A percentile compares a stretch with the other conserved stretches of the same genome.
These are phyloP conservation scores for Carlito syrichta DNA, from an alignment of 2,113 vertebrate genomes.

Conservation along the genomic window DNA sequence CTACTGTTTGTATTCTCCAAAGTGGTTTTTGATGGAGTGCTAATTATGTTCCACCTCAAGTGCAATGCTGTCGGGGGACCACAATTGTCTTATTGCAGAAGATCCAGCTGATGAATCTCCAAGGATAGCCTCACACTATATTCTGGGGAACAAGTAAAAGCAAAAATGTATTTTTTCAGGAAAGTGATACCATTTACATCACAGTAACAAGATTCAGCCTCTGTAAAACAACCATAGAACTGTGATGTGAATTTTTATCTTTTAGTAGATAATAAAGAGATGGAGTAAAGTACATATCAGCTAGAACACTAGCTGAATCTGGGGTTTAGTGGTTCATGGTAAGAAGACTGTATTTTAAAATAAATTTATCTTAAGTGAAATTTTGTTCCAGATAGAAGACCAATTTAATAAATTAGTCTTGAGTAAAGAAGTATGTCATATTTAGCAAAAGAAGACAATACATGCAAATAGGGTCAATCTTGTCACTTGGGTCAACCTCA, in stretches of 20 bases:
- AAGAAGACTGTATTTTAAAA: conserved; percentile 1
- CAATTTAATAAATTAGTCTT: conserved; percentile 30
- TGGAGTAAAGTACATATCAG: neutral
- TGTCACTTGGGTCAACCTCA: neutral
- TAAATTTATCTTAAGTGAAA: conserved; percentile 7
- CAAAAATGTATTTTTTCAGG: conserved; percentile 40
- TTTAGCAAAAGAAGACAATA: conserved; percentile 41
- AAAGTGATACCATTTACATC: conserved; percentile 15
- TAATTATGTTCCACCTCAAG: conserved; percentile 59
- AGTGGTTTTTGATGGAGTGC: conserved; percentile 59
- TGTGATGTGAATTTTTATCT: neutral
- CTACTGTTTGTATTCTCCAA: conserved; percentile 53
- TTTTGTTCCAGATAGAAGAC: neutral
- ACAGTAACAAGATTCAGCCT: neutral
- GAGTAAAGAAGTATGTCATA: neutral
- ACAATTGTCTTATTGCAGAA: neutral
- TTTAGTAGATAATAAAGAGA: neutral
- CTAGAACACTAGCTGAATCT: neutral
- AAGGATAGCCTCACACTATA: neutral
- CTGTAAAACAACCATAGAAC: conserved; percentile 27
- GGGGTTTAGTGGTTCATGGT: neutral
- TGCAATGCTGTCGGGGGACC: neutral
- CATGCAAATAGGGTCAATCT: neutral
- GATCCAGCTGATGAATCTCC: neutral
- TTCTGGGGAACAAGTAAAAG: neutral